Base-by-base conservation (phyloP, 2,113 vertebrate species). In the Pogona vitticeps region DNA sequence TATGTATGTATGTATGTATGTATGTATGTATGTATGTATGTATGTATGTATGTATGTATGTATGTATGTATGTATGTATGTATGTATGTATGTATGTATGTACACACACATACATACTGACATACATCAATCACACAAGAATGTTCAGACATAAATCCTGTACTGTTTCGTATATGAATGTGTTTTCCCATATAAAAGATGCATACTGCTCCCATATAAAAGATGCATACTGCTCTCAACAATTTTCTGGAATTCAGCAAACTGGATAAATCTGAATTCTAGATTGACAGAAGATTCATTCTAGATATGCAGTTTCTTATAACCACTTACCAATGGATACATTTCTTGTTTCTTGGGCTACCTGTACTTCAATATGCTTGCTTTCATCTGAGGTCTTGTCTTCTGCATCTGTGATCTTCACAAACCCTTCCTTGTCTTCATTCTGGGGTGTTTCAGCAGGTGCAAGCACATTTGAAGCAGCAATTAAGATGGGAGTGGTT, bases 291-390 rank as follows among this genome's bases (percentile, higher is more conserved):
- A 65, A 63, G 36, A 36, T 76, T 46, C 38, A 67, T 14, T 76
- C 15, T 23, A 18, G 13, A 38, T 0, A 31, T 23, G 9, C n/a
- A 28, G 42, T 33, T 40, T 14, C 6, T n/a, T 58, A 31, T 3
- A 76, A 71, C 12, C 86, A 93, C 95, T 94, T 95, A 97, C 97
- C 97, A 92, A 96, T 95, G 73, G 97, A 94, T 67, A 97, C 94
- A 42, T 96, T 97, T 88, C 97, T 97, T 90, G 97, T 97, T 85
- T 98, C 98, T 15, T 98, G 98, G 80, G 95, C 97, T 82, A 95
- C 97, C 89, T 97, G 97, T 0, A 96, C 93, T 90, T 97, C 94
- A 56, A 95, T 97, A 83, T 97, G 97, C 93, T 97, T 98, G 92
- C 92, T 96, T 91, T 94, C 90, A 40, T 98, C 97, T 40, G 94